Evolutionary conservation across 2,888 invertebrate genomes (phyloP).

Genomic region (Drosophila planitibia): DNA sequence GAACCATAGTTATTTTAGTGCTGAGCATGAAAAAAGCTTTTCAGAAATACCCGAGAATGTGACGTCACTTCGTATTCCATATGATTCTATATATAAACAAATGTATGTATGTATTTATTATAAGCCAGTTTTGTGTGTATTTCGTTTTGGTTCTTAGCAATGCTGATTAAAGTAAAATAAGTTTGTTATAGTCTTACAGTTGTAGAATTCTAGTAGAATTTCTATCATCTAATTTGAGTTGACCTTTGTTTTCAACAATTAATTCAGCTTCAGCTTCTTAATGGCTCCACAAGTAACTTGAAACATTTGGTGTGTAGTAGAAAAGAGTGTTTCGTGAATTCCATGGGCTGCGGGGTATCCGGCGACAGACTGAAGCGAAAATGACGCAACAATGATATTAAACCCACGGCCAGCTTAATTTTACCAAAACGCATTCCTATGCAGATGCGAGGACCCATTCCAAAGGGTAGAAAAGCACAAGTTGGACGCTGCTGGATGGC

Average conservation of each 20-base stretch:
- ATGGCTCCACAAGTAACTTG: slow-evolving; percentile 49
- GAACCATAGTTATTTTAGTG: background rate
- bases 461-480: slow-evolving; percentile 81
- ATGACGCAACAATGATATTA: slow-evolving; percentile 57
- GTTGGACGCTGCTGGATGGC: slow-evolving; percentile 85
- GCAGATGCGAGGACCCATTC: slow-evolving; percentile 81
- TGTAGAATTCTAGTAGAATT: too few relatives aligned
- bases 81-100: background rate
- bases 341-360: slow-evolving; percentile 56
- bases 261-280: background rate
- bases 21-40: slow-evolving; percentile 15
- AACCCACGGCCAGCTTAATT: slow-evolving; percentile 71
- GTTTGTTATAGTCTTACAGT: background rate
- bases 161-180: background rate
- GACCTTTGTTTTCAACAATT: background rate
- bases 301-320: slow-evolving; percentile 57
- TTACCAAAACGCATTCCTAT: slow-evolving; percentile 80
- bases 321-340: slow-evolving; percentile 47
- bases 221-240: background rate
- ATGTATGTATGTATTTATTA: background rate
- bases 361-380: slow-evolving; percentile 55
- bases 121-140: slow-evolving; percentile 11
- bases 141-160: background rate
- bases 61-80: slow-evolving; percentile 15
- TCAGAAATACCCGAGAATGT: slow-evolving; percentile 8